Base-by-base conservation (phyloP, 1,140 invertebrate genomes). In the Luehdorfia chinensis region DNA sequence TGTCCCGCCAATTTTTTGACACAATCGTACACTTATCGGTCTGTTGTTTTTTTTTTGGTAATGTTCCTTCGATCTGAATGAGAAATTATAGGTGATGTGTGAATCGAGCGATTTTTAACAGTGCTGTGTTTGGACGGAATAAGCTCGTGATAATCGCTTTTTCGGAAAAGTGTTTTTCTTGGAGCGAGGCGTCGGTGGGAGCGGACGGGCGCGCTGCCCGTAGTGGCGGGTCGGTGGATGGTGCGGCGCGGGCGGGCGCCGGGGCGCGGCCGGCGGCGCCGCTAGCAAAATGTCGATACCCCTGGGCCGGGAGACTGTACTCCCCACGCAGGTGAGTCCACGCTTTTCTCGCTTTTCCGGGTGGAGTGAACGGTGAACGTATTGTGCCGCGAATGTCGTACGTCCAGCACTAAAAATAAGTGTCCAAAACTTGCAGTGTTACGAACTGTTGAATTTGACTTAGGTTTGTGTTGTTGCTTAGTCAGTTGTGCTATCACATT, bases 261-360 rank as follows among this genome's bases (percentile, higher is more conserved):
- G 80, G 80, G 80, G 80, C 61, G 79, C 75, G 79, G 79, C 79
- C 79, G 79, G 75, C 75, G 73, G 74, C 76, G 80, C 77, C 80
- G 75, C 77, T 84, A 81, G 77, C 74, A 71, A 81, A 80, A 85
- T 83, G 78, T 85, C 80, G 78, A 83, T 83, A 80, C 80, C 80
- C 78, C 73, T 85, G 57, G 72, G 74, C 76, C 78, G 81, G 78
- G 81, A 85, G 59, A 79, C 78, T 47, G 72, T 74, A 54, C 76
- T 85, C 64, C 75, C 81, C 59, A 72, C 78, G 53, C 81, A 85
- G 81, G 81, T 85, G 72, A 83, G 78, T 60, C 54, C 56, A 49
- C 56, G 55, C 46, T 68, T 58, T 59, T 57, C 49, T 59, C 56
- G 59, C 55, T 64, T 63, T 64, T 62, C 59, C 67, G 65, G 54